These are phyloP conservation scores for Bubalus kerabau DNA, from an alignment of 2,113 vertebrate species.

Conservation along the genomic window DNA sequence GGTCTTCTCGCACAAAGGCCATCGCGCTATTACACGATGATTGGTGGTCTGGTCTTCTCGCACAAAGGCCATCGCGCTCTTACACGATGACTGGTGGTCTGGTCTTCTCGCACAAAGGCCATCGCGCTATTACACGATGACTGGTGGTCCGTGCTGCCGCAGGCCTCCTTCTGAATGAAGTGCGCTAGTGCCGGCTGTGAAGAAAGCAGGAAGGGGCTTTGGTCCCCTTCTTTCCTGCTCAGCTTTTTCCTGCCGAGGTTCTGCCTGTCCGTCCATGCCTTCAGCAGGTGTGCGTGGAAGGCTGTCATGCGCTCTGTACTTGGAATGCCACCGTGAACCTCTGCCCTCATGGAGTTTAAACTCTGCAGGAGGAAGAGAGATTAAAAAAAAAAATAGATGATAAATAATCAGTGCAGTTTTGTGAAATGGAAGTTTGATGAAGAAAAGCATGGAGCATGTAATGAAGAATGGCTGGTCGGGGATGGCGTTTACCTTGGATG, in stretches of 20 bases:
- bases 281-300: accelerated
- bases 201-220: neutral
- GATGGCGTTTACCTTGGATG: neutral
- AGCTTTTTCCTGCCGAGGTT: neutral
- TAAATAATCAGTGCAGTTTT: neutral
- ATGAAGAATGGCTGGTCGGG: neutral
- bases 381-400: neutral
- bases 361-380: neutral
- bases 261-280: accelerated
- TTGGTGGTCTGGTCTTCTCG: neutral
- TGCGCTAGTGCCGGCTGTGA: neutral
- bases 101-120: neutral
- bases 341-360: neutral
- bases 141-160: neutral
- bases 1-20: neutral
- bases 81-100: no score
- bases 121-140: neutral
- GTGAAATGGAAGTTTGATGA: neutral
- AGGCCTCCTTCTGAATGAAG: neutral
- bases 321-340: neutral
- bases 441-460: neutral
- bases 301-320: neutral
- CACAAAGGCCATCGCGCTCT: accelerated
- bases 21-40: neutral
- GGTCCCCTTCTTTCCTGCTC: neutral